Base-by-base conservation (phyloP, 2,113 vertebrate species). In the Thomomys bottae region DNA sequence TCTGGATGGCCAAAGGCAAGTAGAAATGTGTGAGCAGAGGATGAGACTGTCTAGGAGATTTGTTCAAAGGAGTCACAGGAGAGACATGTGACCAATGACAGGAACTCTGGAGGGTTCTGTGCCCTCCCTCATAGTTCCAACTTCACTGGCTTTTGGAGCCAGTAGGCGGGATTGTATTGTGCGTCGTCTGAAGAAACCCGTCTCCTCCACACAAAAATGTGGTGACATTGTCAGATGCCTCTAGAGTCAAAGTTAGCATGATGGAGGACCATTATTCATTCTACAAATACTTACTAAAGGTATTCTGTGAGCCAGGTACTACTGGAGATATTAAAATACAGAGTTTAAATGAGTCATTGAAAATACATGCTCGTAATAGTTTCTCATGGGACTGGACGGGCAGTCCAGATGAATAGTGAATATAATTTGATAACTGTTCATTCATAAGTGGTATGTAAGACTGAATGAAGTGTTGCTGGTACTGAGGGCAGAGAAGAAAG, bases 1-100 rank as follows among this genome's bases (percentile, higher is more conserved):
- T 71, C 34, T 75, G 34, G 24, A 83, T 79, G n/a, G 87, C 20
- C 78, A 80, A 66, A 92, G 8, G 30, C 67, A 68, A 89, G 85
- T 1, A 83, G 67, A 75, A 84, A 42, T 45, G 49, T 49, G 32
- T 79, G 67, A 57, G 32, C 24, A 79, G 21, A 11, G 57, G 30
- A 63, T 79, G 66, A 75, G 21, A n/a, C 10, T 75, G 7, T 28
- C 36, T 15, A 89, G 75, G 49, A 81, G 66, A 87, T 64, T 32
- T 57, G 12, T 10, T 30, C 38, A 8, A 61, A 6, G 24, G 59
- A 61, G 40, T 63, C 34, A 17, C 4, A 91, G 24, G 23, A 59
- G 59, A 54, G 49, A 15, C 49, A 54, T 15, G 5, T 34, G 68
- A 24, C 2, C 28, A 1, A 2, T 54, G 49, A n/a, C 18, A 64